Percentiles rank a stretch among this genome's conserved stretches.
Conservation (phyloP, 2,888 invertebrate genomes). For the Drosophila silvestris region DNA sequence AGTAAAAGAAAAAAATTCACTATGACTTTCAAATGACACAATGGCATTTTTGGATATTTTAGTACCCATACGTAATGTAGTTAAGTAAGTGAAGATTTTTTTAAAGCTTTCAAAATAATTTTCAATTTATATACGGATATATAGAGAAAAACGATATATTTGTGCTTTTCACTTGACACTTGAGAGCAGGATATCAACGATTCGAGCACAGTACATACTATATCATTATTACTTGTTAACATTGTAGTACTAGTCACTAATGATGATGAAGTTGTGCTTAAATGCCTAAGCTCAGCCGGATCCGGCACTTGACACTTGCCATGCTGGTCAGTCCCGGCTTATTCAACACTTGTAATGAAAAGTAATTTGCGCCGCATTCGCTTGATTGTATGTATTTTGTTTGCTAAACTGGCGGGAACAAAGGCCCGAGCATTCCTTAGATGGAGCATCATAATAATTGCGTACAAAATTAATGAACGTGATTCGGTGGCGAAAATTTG, state of each 20-base stretch:
- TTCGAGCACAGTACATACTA: neutral
- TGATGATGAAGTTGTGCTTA: slow-evolving; percentile 80
- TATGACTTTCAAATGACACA: neutral
- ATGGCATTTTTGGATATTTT: neutral
- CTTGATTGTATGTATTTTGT: slow-evolving; percentile 78
- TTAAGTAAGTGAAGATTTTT: too few species aligned
- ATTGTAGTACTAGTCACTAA: slow-evolving; percentile 63
- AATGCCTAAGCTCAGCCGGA: slow-evolving; percentile 64
- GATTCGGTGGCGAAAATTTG: slow-evolving; percentile 71
- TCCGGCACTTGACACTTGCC: slow-evolving; percentile 64
- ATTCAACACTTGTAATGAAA: slow-evolving; percentile 74
- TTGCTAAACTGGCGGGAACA: slow-evolving; percentile 46
- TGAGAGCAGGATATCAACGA: neutral
- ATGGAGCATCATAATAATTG: slow-evolving; percentile 66
- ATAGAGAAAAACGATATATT: neutral
- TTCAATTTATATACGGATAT: neutral
- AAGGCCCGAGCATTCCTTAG: slow-evolving; percentile 27
- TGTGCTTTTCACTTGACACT: neutral
- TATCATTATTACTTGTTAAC: slow-evolving; percentile 20
- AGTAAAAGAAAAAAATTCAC: neutral
- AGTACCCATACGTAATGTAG: neutral
- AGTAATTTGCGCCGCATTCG: slow-evolving; percentile 73
- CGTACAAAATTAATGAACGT: slow-evolving; percentile 77
- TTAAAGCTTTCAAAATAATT: neutral
- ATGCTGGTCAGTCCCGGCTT: slow-evolving; percentile 51